Conservation (phyloP, 2,113 vertebrate genomes). For the Salvator merianae region DNA sequence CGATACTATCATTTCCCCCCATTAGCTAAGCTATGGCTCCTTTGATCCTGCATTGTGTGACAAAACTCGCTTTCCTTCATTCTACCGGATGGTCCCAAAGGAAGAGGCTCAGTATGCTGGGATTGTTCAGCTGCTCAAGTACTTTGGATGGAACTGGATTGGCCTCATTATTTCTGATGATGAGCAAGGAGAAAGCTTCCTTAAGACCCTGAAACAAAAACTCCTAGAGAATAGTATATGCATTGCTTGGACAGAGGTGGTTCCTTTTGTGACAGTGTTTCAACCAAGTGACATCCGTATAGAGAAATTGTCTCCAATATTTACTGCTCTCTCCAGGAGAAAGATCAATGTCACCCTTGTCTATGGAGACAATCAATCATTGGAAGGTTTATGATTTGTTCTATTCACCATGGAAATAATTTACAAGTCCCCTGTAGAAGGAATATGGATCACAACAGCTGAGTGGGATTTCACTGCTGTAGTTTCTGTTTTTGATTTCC, state of each 20-base stretch:
- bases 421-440: background rate
- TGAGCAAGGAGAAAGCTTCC: background rate
- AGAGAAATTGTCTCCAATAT: too few relatives aligned
- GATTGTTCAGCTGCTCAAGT: background rate
- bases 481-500: accelerated
- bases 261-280: background rate
- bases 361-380: background rate
- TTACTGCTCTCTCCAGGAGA: accelerated
- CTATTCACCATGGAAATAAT: background rate
- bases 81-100: background rate
- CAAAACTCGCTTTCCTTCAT: background rate
- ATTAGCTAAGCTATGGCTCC: background rate
- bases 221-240: background rate
- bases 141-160: background rate
- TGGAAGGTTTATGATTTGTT: background rate
- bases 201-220: background rate
- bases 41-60: background rate
- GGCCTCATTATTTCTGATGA: background rate
- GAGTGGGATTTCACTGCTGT: background rate
- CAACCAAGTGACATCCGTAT: background rate
- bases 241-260: background rate
- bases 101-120: background rate
- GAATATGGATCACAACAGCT: background rate
- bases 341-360: background rate
- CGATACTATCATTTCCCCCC: background rate